Evolutionary conservation across 2,888 invertebrate genomes (phyloP), one percentile per base, ranked within the genome.

Genomic region (Ochropacha duplaris): DNA sequence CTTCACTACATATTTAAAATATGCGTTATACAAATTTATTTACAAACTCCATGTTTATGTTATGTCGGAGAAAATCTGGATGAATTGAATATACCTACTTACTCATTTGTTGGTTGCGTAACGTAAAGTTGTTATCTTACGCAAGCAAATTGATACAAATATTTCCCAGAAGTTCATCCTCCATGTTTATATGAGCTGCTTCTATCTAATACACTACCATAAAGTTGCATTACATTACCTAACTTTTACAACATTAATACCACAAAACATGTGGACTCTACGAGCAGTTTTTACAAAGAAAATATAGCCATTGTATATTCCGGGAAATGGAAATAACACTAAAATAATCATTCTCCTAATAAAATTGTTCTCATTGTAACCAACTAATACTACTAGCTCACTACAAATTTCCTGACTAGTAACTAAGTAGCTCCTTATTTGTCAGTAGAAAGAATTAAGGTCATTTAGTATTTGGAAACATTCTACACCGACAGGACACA

Each of bases 391-490:
- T 9, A 6, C 8, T 44, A 19, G 19, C 44, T 19, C 16, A 19
- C 3, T 44, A 19, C n/a, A 19, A n/a, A 8, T 16, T 44, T 44
- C 16, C 16, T 44, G 19, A 44, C 44, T 44, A 44, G 19, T 44
- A 3, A 44, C 44, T 8, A 14, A 39, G 39, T 36, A n/a, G 19
- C 19, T 39, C 16, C 39, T 9, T n/a, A 16, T 9, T 44, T 19
- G 44, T 9, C 19, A 3, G 39, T 60, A 68, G 68, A 74, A 78
- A 71, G 71, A 77, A 83, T 84, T 79, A 79, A 79, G 71, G 69
- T 72, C 74, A 83, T 82, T 84, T 84, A 84, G 80, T 74, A 76
- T 74, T 67, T 72, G 79, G 74, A 80, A 78, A 72, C 68, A 68
- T 78, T 70, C 76, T n/a, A n/a, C n/a, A n/a, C n/a, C n/a, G n/a